Evolutionary conservation across 2,888 invertebrate genomes (phyloP).

Genomic region (Schizaphis graminum): DNA sequence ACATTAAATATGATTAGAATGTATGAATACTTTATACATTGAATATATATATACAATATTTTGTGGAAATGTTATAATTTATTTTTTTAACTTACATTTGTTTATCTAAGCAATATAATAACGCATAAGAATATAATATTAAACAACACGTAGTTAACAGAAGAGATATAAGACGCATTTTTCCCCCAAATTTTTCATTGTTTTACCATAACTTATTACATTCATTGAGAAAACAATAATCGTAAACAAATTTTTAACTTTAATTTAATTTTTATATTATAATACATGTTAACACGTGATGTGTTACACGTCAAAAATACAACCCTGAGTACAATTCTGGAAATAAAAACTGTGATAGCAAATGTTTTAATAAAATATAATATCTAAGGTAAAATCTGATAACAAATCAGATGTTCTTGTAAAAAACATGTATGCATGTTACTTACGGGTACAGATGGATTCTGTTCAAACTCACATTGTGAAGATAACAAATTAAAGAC

Average conservation of each 20-base stretch:
- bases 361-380: not conserved
- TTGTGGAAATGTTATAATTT: not conserved
- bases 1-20: not conserved
- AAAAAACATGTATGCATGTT: not conserved
- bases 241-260: not conserved
- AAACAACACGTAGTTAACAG: not conserved
- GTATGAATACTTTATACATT: not conserved
- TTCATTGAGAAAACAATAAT: not conserved
- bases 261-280: not conserved
- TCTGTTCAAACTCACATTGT: not conserved
- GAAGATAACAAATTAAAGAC: conserved; percentile 21
- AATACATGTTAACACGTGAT: not conserved
- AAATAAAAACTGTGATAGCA: not conserved
- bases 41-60: not conserved
- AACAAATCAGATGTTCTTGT: not conserved
- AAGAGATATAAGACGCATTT: not conserved
- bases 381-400: not conserved
- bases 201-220: not conserved
- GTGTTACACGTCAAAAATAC: not conserved
- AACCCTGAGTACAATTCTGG: not conserved
- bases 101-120: not conserved
- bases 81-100: not conserved
- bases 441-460: not conserved
- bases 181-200: not conserved
- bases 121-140: not conserved